phyloP scores from a whole-genome alignment of 2,797 vertebrate genomes.

The Chelmon rostratus region DNA sequence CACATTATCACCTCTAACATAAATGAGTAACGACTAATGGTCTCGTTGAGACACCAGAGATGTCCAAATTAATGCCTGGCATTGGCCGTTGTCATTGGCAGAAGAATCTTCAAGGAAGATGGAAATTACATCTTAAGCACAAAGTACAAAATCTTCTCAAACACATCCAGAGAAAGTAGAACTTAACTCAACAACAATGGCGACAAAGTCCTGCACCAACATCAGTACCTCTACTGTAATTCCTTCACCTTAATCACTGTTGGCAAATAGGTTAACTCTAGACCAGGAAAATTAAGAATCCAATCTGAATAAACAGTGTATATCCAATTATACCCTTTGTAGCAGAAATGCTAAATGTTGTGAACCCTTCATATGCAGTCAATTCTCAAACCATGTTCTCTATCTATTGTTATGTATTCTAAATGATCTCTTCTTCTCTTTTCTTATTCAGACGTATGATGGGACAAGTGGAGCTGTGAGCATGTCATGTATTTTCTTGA shows the following conservation, averaged over 20 bases:
- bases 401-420: not conserved
- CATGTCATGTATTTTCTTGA: not conserved
- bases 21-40: not conserved
- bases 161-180: slow-evolving; percentile 3
- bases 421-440: not conserved
- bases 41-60: not conserved
- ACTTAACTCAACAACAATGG: not conserved
- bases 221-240: not conserved
- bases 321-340: not conserved
- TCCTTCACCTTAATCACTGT: not conserved
- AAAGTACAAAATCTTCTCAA: not conserved
- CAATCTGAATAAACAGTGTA: not conserved
- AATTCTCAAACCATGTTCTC: not conserved
- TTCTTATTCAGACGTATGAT: not conserved
- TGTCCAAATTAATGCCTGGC: not conserved
- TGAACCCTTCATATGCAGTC: not conserved
- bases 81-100: not conserved
- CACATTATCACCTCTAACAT: not conserved
- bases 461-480: not conserved
- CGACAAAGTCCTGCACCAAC: not conserved
- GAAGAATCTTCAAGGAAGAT: not conserved
- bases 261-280: not conserved
- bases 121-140: not conserved
- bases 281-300: not conserved
- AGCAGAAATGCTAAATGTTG: not conserved